Evolutionary conservation across 2,113 vertebrate species (phyloP), one percentile per base, ranked within the genome.

Genomic region (Cynocephalus volans): DNA sequence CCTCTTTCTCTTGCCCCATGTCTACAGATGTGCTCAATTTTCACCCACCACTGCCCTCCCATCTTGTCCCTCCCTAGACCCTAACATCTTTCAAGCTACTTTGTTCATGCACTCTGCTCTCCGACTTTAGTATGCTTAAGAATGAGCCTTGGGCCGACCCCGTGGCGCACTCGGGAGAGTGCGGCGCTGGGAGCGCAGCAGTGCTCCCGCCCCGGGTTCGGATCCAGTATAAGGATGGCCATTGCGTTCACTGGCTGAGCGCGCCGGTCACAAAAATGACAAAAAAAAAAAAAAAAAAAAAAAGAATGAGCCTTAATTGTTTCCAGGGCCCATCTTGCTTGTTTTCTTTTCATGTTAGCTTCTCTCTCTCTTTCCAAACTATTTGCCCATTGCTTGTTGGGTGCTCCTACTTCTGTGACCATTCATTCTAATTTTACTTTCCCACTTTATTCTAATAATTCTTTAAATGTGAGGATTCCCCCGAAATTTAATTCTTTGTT

Each of bases 271-370:
- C n/a, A n/a, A n/a, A n/a, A n/a, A n/a, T n/a, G n/a, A n/a, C n/a
- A n/a, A n/a, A n/a, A n/a, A n/a, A n/a, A n/a, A n/a, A n/a, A n/a
- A n/a, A n/a, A n/a, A n/a, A n/a, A n/a, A n/a, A n/a, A n/a, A n/a
- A n/a, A 88, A 85, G 23, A 93, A 77, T 28, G 56, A 67, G 41
- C 26, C 13, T 45, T 69, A 64, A n/a, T 65, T 75, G 24, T 76
- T 75, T 65, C 41, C 52, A 36, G 26, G 36, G 33, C 17, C 28
- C n/a, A 65, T 58, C 10, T 23, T 54, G 45, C 54, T 67, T 93
- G 15, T 83, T 85, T 90, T 76, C 24, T 91, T 62, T 96, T 80
- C 36, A 65, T 54, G 56, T 67, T 77, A 67, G 70, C 50, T 91
- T 83, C 26, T 48, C 24, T 79, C 15, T 88, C 24, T 79, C 77